These are phyloP conservation scores for Platerodrilus igneus DNA, from an alignment of 2,888 invertebrate species.

Conservation along the genomic window DNA sequence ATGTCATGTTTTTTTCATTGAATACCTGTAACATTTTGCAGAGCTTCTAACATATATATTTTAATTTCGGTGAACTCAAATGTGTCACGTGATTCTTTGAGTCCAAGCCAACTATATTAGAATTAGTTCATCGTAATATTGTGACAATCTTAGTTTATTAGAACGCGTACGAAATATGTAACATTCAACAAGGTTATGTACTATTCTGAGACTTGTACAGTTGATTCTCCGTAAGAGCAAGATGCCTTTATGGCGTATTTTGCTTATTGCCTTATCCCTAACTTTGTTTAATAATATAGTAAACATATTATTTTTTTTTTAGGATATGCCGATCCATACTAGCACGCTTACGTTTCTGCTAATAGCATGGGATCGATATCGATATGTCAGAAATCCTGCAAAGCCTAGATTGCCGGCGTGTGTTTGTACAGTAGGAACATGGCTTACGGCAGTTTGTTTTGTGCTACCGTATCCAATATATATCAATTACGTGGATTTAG, in stretches of 20 bases:
- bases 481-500: constrained; percentile 65
- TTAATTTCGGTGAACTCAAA: too few species aligned
- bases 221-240: background rate
- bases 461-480: constrained; percentile 71
- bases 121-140: too few species aligned
- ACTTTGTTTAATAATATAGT: constrained; percentile 4
- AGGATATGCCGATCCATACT: constrained; percentile 68
- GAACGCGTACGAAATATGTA: too few species aligned
- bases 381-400: constrained; percentile 60
- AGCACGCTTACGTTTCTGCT: constrained; percentile 65
- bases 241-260: background rate
- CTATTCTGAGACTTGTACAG: too few species aligned
- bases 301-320: constrained; percentile 45
- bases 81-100: too few species aligned
- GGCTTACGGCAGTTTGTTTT: constrained; percentile 66
- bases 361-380: constrained; percentile 65
- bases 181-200: too few species aligned
- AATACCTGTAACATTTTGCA: too few species aligned
- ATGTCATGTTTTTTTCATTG: too few species aligned
- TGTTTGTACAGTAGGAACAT: constrained; percentile 64
- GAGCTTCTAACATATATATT: too few species aligned
- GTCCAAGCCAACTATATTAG: too few species aligned
- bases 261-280: background rate
- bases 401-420: constrained; percentile 62
- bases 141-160: too few species aligned